A percentile compares a stretch with the other conserved stretches of the same genome.
phyloP scores from a whole-genome alignment of 2,113 vertebrate genomes.

The Gymnarchus niloticus region DNA sequence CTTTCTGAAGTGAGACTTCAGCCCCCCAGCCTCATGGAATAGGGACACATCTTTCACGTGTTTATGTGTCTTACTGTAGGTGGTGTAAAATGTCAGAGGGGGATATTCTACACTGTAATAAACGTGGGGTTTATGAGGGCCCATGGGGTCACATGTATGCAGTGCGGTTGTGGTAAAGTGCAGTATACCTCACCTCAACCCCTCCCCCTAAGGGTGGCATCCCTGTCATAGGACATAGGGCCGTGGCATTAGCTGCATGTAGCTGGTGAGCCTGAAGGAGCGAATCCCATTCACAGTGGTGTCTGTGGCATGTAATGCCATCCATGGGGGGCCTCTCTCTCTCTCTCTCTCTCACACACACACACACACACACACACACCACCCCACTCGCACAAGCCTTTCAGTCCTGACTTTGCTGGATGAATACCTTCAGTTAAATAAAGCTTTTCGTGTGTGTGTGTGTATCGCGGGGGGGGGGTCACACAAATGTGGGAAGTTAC shows the following conservation, averaged over 20 bases:
- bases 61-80: background rate
- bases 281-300: background rate
- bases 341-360: too few species aligned
- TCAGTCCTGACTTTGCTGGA: constrained; percentile 45
- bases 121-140: background rate
- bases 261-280: background rate
- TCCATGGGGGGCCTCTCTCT: too few species aligned
- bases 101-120: background rate
- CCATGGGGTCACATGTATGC: background rate
- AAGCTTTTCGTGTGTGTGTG: too few species aligned
- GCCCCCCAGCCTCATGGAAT: background rate
- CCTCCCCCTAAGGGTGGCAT: too few species aligned
- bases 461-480: background rate
- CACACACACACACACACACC: too few species aligned
- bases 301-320: too few species aligned
- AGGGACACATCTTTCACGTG: background rate
- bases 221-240: too few species aligned
- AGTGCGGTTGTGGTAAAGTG: background rate
- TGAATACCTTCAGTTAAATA: constrained; percentile 54
- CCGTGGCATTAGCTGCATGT: too few species aligned
- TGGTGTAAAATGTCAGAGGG: background rate
- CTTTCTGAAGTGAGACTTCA: background rate
- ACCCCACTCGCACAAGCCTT: constrained; percentile 35
- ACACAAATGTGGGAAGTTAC: background rate
- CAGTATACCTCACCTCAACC: background rate